Percentiles rank a stretch among this genome's conserved stretches.
These are phyloP conservation scores for Albula glossodonta DNA, from an alignment of 2,113 vertebrate genomes.

Conservation along the genomic window DNA sequence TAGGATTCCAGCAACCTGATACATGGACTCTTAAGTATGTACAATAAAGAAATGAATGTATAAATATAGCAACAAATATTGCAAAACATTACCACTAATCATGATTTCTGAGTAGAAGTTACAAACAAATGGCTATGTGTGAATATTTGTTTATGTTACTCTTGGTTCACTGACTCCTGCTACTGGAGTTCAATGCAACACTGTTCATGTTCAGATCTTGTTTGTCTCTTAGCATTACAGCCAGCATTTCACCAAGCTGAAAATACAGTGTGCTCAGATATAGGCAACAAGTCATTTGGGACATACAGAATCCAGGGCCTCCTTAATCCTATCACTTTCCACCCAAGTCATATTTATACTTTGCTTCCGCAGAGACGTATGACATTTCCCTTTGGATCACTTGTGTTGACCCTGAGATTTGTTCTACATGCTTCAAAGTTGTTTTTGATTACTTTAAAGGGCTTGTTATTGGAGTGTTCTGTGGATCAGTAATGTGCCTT, in stretches of 20 bases:
- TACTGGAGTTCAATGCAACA: background rate
- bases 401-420: slow-evolving; percentile 10
- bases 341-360: background rate
- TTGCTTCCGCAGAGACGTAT: background rate
- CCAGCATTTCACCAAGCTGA: background rate
- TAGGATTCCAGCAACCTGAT: no score
- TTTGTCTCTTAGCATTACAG: background rate
- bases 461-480: slow-evolving; percentile 9
- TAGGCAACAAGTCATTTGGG: background rate
- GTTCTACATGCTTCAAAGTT: background rate
- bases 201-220: background rate
- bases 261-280: background rate
- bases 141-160: background rate
- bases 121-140: background rate
- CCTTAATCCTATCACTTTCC: background rate
- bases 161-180: no score
- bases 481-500: background rate
- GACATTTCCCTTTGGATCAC: background rate
- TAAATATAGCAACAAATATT: background rate
- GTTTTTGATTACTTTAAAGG: background rate
- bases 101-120: background rate
- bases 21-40: background rate
- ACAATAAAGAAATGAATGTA: background rate
- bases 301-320: background rate
- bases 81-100: background rate